A percentile compares a stretch with the other conserved stretches of the same genome.
Evolutionary conservation across 2,888 invertebrate species (phyloP).

Genomic region (Chelonus formosanus): DNA sequence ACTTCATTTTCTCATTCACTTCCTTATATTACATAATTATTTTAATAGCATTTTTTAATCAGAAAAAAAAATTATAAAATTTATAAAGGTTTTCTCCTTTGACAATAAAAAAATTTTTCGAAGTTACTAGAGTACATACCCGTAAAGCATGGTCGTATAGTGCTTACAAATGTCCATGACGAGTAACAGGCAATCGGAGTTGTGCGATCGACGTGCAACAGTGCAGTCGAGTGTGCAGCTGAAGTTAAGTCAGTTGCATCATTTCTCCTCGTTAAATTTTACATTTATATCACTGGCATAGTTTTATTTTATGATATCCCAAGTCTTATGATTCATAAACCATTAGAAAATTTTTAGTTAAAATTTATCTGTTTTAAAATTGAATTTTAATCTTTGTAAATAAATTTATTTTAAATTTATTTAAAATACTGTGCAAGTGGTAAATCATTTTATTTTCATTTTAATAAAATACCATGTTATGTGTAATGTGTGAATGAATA

Average conservation of each 20-base stretch:
- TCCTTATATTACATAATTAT: too few relatives aligned
- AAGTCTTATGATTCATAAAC: neutral
- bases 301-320: neutral
- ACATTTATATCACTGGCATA: neutral
- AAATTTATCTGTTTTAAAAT: too few relatives aligned
- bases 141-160: slow-evolving; percentile 1
- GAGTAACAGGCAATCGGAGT: slow-evolving; percentile 44
- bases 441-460: too few relatives aligned
- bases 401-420: too few relatives aligned
- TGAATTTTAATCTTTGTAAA: too few relatives aligned
- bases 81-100: neutral
- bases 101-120: neutral
- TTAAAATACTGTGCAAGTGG: too few relatives aligned
- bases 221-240: slow-evolving; percentile 37
- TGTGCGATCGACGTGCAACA: slow-evolving; percentile 40
- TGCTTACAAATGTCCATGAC: slow-evolving; percentile 30
- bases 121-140: neutral
- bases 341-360: too few relatives aligned
- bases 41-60: too few relatives aligned
- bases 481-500: too few relatives aligned
- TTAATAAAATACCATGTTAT: too few relatives aligned
- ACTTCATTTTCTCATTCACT: too few relatives aligned
- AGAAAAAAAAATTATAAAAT: too few relatives aligned
- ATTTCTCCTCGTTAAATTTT: slow-evolving; percentile 39
- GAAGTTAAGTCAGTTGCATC: slow-evolving; percentile 48